Conservation (phyloP, 2,888 invertebrate genomes). For the Apoda limacodes region DNA sequence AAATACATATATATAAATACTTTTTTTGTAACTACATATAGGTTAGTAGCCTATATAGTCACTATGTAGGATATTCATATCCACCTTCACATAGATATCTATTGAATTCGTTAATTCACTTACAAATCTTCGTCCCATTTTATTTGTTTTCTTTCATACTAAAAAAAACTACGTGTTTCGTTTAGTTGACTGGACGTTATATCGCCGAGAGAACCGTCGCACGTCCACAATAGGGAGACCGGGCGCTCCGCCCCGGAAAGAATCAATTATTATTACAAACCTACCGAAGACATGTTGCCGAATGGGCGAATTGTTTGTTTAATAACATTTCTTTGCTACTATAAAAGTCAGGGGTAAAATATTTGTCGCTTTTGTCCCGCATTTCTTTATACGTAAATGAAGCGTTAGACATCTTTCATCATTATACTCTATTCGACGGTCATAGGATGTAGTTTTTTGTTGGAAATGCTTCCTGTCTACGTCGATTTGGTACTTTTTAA, state of each 20-base stretch:
- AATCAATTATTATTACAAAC: slow-evolving; percentile 62
- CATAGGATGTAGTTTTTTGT: slow-evolving; percentile 20
- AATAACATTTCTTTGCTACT: slow-evolving; percentile 60
- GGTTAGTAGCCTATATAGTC: no score
- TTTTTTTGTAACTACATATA: no score
- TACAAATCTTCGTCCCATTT: no score
- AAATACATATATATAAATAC: no score
- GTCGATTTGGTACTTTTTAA: slow-evolving; percentile 39
- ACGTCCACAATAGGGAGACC: slow-evolving; percentile 41
- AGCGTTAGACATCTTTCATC: slow-evolving; percentile 44
- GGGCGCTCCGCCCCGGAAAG: slow-evolving; percentile 61
- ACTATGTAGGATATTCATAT: no score
- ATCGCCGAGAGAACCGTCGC: slow-evolving; percentile 37
- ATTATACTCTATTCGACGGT: slow-evolving; percentile 50
- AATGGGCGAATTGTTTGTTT: slow-evolving; percentile 70
- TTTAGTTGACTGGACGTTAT: no score
- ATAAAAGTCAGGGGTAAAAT: slow-evolving; percentile 59
- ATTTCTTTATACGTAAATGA: slow-evolving; percentile 49
- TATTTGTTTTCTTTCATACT: no score
- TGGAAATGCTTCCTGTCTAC: slow-evolving; percentile 46
- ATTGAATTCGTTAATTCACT: no score
- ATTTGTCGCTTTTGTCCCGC: slow-evolving; percentile 46
- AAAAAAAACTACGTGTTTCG: no score
- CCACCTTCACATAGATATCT: no score
- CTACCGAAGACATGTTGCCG: slow-evolving; percentile 51